Evolutionary conservation across 2,113 vertebrate genomes (phyloP), one percentile per base, ranked within the genome.

Genomic region (Glaucidium brasilianum): DNA sequence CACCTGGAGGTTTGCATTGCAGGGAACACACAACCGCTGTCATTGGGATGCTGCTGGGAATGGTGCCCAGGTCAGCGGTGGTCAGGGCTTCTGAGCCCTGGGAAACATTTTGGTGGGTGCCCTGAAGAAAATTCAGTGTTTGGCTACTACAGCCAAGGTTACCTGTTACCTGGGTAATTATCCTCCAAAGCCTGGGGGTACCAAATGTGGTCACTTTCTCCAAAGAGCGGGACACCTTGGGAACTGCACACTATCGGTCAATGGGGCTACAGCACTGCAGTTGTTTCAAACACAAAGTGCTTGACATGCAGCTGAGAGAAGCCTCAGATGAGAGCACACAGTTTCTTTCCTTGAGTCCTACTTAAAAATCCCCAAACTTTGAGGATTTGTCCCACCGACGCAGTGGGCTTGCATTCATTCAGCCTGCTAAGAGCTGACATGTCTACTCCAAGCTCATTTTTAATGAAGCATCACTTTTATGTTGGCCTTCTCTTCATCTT

Each of bases 11-110:
- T 63, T 47, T 45, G 25, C 26, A 32, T 14, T 68, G 66, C 35
- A 41, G 52, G 21, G 52, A 78, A 25, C 50, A 73, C 29, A 13
- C n/a, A 58, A 21, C 34, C 6, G 1, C 32, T 79, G 43, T 16
- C 45, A 59, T 37, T 52, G 6, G 2, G 71, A 37, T 11, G 7
- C 69, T 50, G 37, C 34, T 58, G 15, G 23, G 29, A 56, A 32
- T 2, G 5, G 13, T n/a, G 41, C 35, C 49, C 0, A 0, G 3
- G 6, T 35, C 35, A 15, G 13, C 1, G 1, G 34, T 32, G 18
- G 3, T 10, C 20, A 8, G 37, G 23, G n/a, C 23, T 90, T n/a
- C 80, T 0, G 0, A 82, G 10, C 35, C 32, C 32, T 47, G 52
- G 21, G 22, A 76, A 63, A 55, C 10, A 32, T 29, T 34, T 7